A percentile compares a stretch with the other conserved stretches of the same genome.
phyloP scores from a whole-genome alignment of 2,888 invertebrate genomes.

The Dendrolimus pini region DNA sequence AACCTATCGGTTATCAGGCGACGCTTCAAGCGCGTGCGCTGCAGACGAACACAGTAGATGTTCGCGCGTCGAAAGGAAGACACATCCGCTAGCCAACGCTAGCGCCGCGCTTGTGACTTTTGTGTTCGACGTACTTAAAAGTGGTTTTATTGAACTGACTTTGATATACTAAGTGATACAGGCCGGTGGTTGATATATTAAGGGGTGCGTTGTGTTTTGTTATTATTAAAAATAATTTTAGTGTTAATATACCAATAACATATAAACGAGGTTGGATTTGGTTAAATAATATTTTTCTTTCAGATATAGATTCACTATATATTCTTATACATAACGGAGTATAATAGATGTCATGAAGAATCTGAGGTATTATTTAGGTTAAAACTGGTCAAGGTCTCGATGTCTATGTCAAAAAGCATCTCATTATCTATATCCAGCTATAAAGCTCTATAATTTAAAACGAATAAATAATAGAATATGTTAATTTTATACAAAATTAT shows the following conservation, averaged over 20 bases:
- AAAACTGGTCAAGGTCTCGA: too few relatives aligned
- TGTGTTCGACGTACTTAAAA: conserved; percentile 42
- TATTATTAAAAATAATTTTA: conserved; percentile 12
- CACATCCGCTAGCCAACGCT: conserved; percentile 54
- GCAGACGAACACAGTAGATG: conserved; percentile 67
- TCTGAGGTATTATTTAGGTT: too few relatives aligned
- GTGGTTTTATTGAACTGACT: conserved; percentile 35
- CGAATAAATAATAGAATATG: too few relatives aligned
- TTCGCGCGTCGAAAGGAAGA: conserved; percentile 66
- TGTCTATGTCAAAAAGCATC: too few relatives aligned
- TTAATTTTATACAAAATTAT: too few relatives aligned
- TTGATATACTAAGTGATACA: conserved; percentile 18
- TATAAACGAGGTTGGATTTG: conserved; percentile 1
- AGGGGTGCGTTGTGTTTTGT: conserved; percentile 53
- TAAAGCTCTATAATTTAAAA: too few relatives aligned
- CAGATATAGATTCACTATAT: too few relatives aligned
- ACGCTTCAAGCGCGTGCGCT: conserved; percentile 38
- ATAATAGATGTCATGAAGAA: too few relatives aligned
- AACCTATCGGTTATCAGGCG: conserved; percentile 63
- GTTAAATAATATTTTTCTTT: neutral
- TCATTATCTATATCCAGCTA: too few relatives aligned
- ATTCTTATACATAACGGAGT: too few relatives aligned
- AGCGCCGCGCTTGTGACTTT: conserved; percentile 41
- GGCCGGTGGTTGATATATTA: conserved; percentile 27
- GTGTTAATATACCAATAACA: neutral